Evolutionary conservation across 2,113 vertebrate species (phyloP), one percentile per base, ranked within the genome.

Genomic region (Eublepharis macularius): DNA sequence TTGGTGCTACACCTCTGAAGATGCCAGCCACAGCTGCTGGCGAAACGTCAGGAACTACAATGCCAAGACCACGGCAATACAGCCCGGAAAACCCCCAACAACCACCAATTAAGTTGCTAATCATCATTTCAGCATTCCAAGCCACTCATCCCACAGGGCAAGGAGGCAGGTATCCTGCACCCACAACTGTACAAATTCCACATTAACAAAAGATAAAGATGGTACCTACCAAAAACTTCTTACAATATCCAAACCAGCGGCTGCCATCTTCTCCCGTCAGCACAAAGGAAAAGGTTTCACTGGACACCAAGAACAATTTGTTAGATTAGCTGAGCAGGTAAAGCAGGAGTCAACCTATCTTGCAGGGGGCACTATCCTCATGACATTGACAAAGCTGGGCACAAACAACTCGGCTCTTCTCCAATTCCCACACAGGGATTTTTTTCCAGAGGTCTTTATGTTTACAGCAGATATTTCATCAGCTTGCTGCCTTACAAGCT

Each of bases 181-280:
- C 26, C 80, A n/a, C 43, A 41, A 65, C 19, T 5, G 75, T 16
- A 77, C 34, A 66, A 32, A 26, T 39, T 12, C 69, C 16, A 57
- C 39, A 29, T 2, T 4, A 73, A 14, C 51, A 54, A 29, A 78
- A 79, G 75, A n/a, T 14, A 43, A 63, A 26, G 41, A n/a, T 84
- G 12, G 19, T 81, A 95, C 98, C 97, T 95, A 99, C 99, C 98
- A 99, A 93, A 86, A 99, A 98, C 95, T 99, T 99, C 92, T 97
- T 98, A 95, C 99, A 99, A 94, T 99, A 99, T 87, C 99, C 98
- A 93, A 99, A 99, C 97, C 98, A 98, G 87, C 99, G 98, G 92
- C 98, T 98, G 84, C 98, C 99, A 32, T 99, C 98, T 94, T 99
- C 99, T 47, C 98, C 98, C 13, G 98, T 99, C 93, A 99, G 93